These are phyloP conservation scores for Strigamia crassipes DNA, from an alignment of 2,888 invertebrate genomes.

Conservation along the genomic window DNA sequence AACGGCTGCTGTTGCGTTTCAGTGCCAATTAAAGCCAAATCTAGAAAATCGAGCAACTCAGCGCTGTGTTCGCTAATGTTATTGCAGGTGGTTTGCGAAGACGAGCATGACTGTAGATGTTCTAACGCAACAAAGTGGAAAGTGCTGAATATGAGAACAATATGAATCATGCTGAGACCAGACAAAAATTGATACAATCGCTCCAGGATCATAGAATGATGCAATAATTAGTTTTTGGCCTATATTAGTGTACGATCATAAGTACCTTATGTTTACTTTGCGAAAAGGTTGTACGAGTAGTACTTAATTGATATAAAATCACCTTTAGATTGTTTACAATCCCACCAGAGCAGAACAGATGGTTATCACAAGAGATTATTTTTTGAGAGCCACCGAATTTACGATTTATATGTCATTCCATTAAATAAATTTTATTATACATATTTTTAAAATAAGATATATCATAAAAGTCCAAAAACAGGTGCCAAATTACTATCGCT, in stretches of 20 bases:
- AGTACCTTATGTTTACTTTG: not conserved
- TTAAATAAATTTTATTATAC: too few species aligned
- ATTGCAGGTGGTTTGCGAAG: too few species aligned
- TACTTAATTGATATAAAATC: not conserved
- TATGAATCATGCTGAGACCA: too few species aligned
- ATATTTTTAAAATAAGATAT: too few species aligned
- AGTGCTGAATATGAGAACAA: too few species aligned
- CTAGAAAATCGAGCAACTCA: not conserved
- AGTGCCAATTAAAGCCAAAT: not conserved
- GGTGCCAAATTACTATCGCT: too few species aligned
- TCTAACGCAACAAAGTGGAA: too few species aligned
- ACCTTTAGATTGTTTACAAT: not conserved
- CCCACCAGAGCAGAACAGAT: not conserved
- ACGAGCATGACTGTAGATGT: too few species aligned
- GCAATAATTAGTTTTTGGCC: not conserved
- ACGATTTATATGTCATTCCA: too few species aligned
- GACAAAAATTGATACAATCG: too few species aligned
- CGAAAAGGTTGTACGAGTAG: not conserved
- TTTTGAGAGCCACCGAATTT: too few species aligned
- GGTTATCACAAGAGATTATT: not conserved
- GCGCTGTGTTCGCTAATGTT: not conserved
- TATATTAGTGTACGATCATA: not conserved
- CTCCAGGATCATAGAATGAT: not conserved
- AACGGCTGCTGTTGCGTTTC: not conserved
- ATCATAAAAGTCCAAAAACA: too few species aligned